Conservation (phyloP, 2,113 vertebrate genomes). For the Pavo muticus region DNA sequence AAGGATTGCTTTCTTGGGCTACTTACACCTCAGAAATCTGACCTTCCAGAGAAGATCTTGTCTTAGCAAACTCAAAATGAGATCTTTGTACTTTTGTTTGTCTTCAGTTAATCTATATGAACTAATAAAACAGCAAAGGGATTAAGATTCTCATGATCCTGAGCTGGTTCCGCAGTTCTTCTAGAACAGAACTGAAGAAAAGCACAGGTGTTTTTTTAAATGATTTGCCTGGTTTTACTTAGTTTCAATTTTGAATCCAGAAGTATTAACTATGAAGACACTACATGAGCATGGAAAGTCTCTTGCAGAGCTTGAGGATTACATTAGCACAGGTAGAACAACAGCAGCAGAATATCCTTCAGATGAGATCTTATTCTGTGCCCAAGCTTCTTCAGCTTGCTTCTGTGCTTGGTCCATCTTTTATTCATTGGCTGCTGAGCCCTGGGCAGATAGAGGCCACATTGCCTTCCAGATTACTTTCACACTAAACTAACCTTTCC, state of each 20-base stretch:
- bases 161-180: background rate
- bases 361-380: background rate
- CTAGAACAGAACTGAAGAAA: background rate
- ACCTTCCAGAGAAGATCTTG: background rate
- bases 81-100: background rate
- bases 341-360: background rate
- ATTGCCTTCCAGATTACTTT: background rate
- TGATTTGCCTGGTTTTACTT: background rate
- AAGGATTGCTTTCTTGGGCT: background rate
- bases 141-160: background rate
- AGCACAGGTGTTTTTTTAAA: background rate
- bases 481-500: background rate
- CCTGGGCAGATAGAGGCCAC: background rate
- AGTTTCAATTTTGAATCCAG: background rate
- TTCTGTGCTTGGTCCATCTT: background rate
- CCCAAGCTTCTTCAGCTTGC: background rate
- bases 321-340: background rate
- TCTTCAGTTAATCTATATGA: background rate
- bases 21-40: background rate
- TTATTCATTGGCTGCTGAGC: slow-evolving; percentile 17
- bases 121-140: background rate
- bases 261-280: background rate
- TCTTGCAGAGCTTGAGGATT: background rate
- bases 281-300: background rate
- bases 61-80: background rate